phyloP scores from a whole-genome alignment of 2,888 invertebrate species.

The Tachina fera region DNA sequence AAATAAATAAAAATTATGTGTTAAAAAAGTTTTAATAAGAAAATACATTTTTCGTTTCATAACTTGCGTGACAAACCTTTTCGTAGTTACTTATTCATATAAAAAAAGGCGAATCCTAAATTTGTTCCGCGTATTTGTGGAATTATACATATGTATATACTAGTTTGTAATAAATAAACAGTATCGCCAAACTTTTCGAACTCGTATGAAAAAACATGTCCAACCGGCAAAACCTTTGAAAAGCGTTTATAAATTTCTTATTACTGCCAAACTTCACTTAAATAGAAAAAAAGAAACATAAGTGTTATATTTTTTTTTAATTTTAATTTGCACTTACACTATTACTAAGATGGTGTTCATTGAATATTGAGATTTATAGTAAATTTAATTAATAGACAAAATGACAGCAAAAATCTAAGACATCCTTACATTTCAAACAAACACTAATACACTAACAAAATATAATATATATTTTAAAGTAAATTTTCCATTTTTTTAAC shows the following conservation, averaged over 20 bases:
- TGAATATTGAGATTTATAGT: slow-evolving; percentile 39
- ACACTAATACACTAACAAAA: slow-evolving; percentile 26
- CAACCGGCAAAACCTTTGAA: slow-evolving; percentile 30
- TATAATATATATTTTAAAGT: slow-evolving; percentile 22
- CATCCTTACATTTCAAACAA: slow-evolving; percentile 9
- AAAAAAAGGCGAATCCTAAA: no score
- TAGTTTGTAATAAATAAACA: slow-evolving; percentile 48
- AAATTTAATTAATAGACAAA: slow-evolving; percentile 1
- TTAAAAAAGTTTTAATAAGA: no score
- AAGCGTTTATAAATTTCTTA: slow-evolving; percentile 59
- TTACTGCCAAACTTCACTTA: slow-evolving; percentile 67
- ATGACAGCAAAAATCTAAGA: slow-evolving; percentile 7
- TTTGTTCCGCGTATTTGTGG: neutral
- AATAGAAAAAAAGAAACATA: slow-evolving; percentile 29
- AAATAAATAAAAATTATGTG: no score
- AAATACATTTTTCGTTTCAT: no score
- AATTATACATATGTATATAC: slow-evolving; percentile 55
- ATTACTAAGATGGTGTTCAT: slow-evolving; percentile 65
- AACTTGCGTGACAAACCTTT: no score
- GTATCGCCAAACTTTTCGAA: slow-evolving; percentile 26
- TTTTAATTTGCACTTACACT: slow-evolving; percentile 32
- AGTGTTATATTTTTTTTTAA: slow-evolving; percentile 23
- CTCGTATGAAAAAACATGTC: slow-evolving; percentile 1
- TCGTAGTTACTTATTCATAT: no score
- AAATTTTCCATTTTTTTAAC: slow-evolving; percentile 30